Percentiles rank a stretch among this genome's conserved stretches.
phyloP scores from a whole-genome alignment of 2,797 vertebrate genomes.

The Sarcophilus harrisii region DNA sequence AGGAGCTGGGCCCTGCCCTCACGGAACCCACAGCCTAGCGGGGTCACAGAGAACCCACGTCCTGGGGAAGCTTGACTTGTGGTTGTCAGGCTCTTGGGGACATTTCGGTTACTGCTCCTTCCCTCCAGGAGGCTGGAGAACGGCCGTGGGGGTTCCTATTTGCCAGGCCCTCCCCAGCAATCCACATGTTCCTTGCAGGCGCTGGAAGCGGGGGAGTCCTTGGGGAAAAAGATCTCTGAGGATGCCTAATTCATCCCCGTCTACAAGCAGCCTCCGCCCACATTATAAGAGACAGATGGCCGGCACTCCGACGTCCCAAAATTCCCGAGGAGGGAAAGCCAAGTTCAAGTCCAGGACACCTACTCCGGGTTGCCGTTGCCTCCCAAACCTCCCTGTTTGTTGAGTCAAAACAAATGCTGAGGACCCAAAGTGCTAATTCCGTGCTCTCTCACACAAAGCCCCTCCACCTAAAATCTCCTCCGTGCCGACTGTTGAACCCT shows the following conservation, averaged over 20 bases:
- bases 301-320: constrained; percentile 17
- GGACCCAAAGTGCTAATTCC: constrained; percentile 43
- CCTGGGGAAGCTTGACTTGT: not conserved
- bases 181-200: constrained; percentile 10
- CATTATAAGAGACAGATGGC: constrained; percentile 32
- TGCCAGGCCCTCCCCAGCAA: constrained; percentile 27
- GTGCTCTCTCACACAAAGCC: not conserved
- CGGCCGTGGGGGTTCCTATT: not conserved
- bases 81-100: constrained; percentile 21
- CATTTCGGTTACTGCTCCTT: constrained; percentile 23
- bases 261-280: constrained; percentile 12
- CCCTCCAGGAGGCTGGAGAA: not conserved
- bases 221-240: constrained; percentile 33
- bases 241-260: constrained; percentile 18
- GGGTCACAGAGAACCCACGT: not conserved
- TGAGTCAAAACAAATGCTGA: constrained; percentile 64
- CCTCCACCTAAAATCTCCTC: constrained; percentile 10
- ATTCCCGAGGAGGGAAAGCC: constrained; percentile 46
- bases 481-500: constrained; percentile 50
- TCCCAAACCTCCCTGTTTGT: constrained; percentile 52
- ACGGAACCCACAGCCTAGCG: constrained; percentile 26
- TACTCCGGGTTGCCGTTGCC: not conserved
- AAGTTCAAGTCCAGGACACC: constrained; percentile 63
- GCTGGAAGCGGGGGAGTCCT: constrained; percentile 22
- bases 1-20: not conserved